Percentiles rank a stretch among this genome's conserved stretches.
phyloP scores from a whole-genome alignment of 2,797 vertebrate genomes.

The Dipus sagitta region DNA sequence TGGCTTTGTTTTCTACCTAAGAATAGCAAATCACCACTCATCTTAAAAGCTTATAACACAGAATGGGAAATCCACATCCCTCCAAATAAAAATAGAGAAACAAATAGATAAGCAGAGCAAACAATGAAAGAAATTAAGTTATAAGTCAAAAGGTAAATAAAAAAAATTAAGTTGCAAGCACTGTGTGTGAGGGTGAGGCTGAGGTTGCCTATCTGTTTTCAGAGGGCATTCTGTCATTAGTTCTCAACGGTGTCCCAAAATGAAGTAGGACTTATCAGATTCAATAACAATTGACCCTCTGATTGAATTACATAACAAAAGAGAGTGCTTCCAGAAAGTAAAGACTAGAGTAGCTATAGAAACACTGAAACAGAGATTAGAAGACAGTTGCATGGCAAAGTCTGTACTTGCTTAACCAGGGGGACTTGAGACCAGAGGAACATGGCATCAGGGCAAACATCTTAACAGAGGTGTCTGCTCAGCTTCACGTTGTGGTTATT shows the following conservation, averaged over 20 bases:
- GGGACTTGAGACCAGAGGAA: neutral
- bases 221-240: neutral
- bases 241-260: neutral
- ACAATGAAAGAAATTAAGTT: neutral
- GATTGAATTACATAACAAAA: neutral
- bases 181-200: neutral
- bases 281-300: fast-evolving
- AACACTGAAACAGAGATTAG: neutral
- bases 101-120: neutral
- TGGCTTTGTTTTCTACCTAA: neutral
- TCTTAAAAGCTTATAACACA: neutral
- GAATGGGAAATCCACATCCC: neutral
- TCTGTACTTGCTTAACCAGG: neutral
- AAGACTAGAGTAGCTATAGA: too few species aligned
- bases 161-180: too few species aligned
- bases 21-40: neutral
- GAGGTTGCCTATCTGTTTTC: neutral
- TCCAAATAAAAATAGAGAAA: neutral
- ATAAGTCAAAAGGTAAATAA: neutral
- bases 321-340: neutral
- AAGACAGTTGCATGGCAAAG: neutral
- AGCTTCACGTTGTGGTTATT: neutral
- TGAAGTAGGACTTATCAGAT: too few species aligned
- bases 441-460: neutral
- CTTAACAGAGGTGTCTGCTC: neutral